These are phyloP conservation scores for Diabrotica balteata DNA, from an alignment of 2,888 invertebrate genomes.

Conservation along the genomic window DNA sequence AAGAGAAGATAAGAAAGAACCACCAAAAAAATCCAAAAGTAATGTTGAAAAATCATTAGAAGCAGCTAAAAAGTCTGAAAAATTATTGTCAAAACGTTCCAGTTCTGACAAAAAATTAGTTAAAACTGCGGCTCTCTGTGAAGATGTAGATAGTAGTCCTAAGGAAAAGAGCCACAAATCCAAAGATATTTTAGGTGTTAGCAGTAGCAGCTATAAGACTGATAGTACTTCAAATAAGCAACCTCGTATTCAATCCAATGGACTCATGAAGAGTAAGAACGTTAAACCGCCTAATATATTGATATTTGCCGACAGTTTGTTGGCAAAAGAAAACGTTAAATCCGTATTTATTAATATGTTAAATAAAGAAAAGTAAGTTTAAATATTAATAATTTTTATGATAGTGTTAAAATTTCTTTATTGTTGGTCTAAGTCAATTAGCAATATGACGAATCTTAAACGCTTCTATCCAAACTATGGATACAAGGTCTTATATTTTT, in stretches of 20 bases:
- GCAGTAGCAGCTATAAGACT: conserved; percentile 12
- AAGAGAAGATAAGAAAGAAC: conserved; percentile 26
- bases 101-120: conserved; percentile 46
- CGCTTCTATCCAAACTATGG: too few relatives aligned
- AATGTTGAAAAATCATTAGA: conserved; percentile 16
- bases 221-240: conserved; percentile 22
- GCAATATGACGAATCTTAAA: background rate
- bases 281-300: conserved; percentile 80
- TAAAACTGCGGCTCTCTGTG: conserved; percentile 41
- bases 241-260: conserved; percentile 3
- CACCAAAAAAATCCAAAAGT: conserved; percentile 21
- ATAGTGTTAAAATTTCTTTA: background rate
- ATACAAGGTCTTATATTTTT: too few relatives aligned
- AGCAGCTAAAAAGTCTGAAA: conserved; percentile 20
- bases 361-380: conserved; percentile 72
- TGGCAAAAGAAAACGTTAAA: conserved; percentile 77
- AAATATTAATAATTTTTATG: background rate
- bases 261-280: conserved; percentile 25
- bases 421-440: too few relatives aligned
- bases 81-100: conserved; percentile 30
- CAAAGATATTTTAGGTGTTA: background rate
- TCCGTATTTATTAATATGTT: conserved; percentile 72
- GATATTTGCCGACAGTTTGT: conserved; percentile 80
- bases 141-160: conserved; percentile 38
- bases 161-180: background rate